Conservation (phyloP, 64 coral and sea anemone species). For the Hydrozoanthus tunicans region DNA sequence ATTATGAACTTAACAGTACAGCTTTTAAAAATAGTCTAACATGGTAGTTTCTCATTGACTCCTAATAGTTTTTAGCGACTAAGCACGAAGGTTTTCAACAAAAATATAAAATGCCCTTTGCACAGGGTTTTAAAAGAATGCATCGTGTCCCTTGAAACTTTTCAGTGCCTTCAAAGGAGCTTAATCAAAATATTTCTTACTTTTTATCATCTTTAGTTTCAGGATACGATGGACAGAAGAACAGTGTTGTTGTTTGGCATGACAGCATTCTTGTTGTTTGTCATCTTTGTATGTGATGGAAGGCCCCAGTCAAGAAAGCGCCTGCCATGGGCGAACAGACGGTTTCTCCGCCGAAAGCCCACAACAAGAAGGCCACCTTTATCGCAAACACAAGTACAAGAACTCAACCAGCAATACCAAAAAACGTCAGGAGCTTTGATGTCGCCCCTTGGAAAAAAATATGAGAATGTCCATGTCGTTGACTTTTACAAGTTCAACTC, state of each 20-base stretch:
- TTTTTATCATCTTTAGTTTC: background rate
- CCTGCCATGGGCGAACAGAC: slow-evolving; percentile 14
- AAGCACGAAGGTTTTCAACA: too few species aligned
- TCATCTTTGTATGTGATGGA: slow-evolving; percentile 7
- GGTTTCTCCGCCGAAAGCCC: slow-evolving; percentile 22
- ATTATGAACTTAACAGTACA: too few species aligned
- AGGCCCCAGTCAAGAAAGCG: slow-evolving; percentile 2
- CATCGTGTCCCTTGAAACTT: too few species aligned
- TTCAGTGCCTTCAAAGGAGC: background rate
- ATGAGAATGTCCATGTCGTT: background rate
- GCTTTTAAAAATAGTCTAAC: too few species aligned
- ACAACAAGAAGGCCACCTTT: background rate
- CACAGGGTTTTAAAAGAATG: too few species aligned
- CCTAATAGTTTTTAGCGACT: too few species aligned
- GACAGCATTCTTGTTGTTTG: background rate
- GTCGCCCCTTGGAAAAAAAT: slow-evolving; percentile 8
- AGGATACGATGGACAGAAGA: background rate
- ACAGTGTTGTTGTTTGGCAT: background rate
- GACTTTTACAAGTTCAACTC: slow-evolving; percentile 13
- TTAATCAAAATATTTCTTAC: background rate
- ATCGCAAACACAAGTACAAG: background rate
- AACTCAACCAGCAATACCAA: background rate
- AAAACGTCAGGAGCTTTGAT: background rate
- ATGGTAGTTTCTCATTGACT: too few species aligned
- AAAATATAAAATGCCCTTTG: too few species aligned